Evolutionary conservation across 1,140 invertebrate genomes (phyloP).

Genomic region (Choristoneura fumiferana): DNA sequence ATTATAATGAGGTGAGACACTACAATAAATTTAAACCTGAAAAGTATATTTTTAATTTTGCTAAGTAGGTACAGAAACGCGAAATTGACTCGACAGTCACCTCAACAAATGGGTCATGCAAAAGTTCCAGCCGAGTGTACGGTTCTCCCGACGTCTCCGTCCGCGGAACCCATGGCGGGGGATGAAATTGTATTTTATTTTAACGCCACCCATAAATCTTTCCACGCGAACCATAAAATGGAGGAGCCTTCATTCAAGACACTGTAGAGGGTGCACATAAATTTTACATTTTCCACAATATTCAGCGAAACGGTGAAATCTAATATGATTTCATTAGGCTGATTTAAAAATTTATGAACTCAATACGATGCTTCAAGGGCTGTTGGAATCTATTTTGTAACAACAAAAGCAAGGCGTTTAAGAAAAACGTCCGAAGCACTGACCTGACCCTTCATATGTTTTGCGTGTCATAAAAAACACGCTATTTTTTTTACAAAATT

Average conservation of each 20-base stretch:
- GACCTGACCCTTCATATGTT: too few relatives aligned
- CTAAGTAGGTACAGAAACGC: too few relatives aligned
- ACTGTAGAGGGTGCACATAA: constrained; percentile 51
- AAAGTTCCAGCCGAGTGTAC: constrained; percentile 35
- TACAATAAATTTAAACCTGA: too few relatives aligned
- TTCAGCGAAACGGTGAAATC: constrained; percentile 24
- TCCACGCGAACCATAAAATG: constrained; percentile 55
- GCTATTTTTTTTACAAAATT: too few relatives aligned
- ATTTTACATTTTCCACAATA: constrained; percentile 63
- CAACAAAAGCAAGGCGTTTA: too few relatives aligned
- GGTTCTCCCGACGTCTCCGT: constrained; percentile 62
- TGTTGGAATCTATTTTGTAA: too few relatives aligned
- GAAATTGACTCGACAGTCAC: too few relatives aligned
- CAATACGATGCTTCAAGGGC: too few relatives aligned
- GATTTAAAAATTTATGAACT: constrained; percentile 12
- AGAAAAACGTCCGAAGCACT: too few relatives aligned
- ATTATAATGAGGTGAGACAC: too few relatives aligned
- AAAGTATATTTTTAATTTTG: too few relatives aligned
- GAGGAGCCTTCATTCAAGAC: constrained; percentile 55
- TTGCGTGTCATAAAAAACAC: too few relatives aligned
- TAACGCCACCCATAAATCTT: constrained; percentile 65
- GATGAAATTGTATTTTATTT: constrained; percentile 74
- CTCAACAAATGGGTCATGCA: background rate
- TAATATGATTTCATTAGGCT: constrained; percentile 22
- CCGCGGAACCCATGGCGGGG: constrained; percentile 32